Evolutionary conservation across 1,140 invertebrate species (phyloP).

Genomic region (Lepidurus arcticus): DNA sequence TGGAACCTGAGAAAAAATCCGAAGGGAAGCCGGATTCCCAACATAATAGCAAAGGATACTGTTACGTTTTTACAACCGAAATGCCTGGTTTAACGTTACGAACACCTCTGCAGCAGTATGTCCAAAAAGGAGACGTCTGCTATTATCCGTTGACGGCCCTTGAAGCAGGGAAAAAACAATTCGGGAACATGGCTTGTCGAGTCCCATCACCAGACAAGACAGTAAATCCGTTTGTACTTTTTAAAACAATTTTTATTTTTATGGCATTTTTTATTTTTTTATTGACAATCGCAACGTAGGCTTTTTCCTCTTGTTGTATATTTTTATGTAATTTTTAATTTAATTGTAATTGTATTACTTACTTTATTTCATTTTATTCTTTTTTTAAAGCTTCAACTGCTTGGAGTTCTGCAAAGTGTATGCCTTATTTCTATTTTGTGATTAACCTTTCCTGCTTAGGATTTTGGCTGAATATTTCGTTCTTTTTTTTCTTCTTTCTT

Average conservation of each 20-base stretch:
- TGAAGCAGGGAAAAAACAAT: not conserved
- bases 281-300: not conserved
- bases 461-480: too few relatives aligned
- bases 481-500: too few relatives aligned
- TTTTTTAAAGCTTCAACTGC: too few relatives aligned
- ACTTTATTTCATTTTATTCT: too few relatives aligned
- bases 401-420: too few relatives aligned
- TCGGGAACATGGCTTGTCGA: constrained; percentile 14
- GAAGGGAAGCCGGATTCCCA: not conserved
- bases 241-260: too few relatives aligned
- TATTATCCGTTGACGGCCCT: constrained; percentile 9
- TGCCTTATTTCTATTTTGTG: too few relatives aligned
- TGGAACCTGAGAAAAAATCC: not conserved
- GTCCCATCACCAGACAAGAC: not conserved
- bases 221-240: not conserved
- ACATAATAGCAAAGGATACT: constrained; percentile 16
- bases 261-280: too few relatives aligned
- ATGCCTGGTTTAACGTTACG: constrained; percentile 1
- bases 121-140: not conserved
- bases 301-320: not conserved
- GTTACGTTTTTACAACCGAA: constrained; percentile 12
- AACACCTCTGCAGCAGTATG: not conserved
- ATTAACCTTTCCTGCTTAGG: too few relatives aligned
- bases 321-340: not conserved
- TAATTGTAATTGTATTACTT: not conserved